Evolutionary conservation across 2,113 vertebrate genomes (phyloP).

Genomic region (Mungos mungo): DNA sequence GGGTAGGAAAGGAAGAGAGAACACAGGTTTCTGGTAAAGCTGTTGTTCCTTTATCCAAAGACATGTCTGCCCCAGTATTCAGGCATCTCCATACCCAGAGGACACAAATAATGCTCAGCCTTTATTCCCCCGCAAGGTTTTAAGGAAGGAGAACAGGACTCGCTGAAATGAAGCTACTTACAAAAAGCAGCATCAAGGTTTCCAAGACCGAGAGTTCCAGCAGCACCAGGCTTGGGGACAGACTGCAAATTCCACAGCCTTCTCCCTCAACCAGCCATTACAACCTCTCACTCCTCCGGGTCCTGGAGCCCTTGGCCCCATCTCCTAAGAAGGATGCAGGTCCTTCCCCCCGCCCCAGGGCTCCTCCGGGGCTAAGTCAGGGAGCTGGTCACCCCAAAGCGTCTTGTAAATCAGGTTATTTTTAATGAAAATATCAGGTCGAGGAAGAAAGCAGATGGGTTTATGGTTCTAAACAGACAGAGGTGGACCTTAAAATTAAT

Average conservation of each 20-base stretch:
- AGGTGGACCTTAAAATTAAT: background rate
- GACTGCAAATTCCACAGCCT: no score
- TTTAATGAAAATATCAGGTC: background rate
- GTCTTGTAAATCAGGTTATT: background rate
- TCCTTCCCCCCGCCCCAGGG: background rate
- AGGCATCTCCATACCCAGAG: background rate
- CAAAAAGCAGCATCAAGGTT: fast-evolving
- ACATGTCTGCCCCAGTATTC: background rate
- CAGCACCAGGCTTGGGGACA: background rate
- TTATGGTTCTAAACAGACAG: background rate
- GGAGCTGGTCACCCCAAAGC: background rate
- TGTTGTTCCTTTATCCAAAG: fast-evolving
- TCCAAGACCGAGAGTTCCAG: background rate
- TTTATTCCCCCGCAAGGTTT: background rate
- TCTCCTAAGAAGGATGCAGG: fast-evolving
- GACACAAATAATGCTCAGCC: background rate
- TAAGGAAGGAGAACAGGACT: background rate
- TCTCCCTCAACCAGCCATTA: background rate
- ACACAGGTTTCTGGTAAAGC: background rate
- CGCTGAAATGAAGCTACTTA: background rate
- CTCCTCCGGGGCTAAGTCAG: background rate
- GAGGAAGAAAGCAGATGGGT: background rate
- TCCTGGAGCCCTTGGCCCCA: background rate
- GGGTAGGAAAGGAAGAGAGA: background rate
- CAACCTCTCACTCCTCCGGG: background rate